These are phyloP conservation scores for Criorhina ranunculi DNA, from an alignment of 2,888 invertebrate genomes.

Conservation along the genomic window DNA sequence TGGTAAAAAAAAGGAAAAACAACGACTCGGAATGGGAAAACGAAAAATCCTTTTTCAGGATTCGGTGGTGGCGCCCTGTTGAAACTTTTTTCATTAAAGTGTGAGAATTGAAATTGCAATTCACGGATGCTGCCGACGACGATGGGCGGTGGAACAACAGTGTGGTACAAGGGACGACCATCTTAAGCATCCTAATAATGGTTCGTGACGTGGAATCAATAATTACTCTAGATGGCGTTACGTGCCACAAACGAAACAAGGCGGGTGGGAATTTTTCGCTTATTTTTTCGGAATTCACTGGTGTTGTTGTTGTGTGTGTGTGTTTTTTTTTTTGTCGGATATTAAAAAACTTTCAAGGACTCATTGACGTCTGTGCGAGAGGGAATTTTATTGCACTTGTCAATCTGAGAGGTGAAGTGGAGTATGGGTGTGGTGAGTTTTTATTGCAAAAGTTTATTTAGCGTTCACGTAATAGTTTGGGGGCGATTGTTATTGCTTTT, in stretches of 20 bases:
- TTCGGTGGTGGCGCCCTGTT: conserved; percentile 43
- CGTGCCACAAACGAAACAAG: conserved; percentile 41
- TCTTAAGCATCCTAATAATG: conserved; percentile 69
- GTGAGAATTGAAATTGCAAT: conserved; percentile 70
- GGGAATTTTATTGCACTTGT: conserved; percentile 68
- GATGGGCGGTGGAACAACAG: background rate
- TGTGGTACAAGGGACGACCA: background rate
- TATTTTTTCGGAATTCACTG: background rate
- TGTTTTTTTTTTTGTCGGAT: conserved; percentile 49
- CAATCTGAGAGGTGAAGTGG: conserved; percentile 37
- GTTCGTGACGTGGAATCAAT: conserved; percentile 73
- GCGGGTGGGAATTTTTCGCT: conserved; percentile 1
- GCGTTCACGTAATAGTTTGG: conserved; percentile 34
- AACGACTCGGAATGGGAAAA: conserved; percentile 31
- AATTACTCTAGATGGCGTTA: conserved; percentile 73
- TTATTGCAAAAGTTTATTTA: conserved; percentile 71
- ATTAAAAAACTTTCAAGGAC: conserved; percentile 75
- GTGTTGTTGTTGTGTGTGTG: background rate
- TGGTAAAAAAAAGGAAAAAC: conserved; percentile 16
- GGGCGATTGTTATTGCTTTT: conserved; percentile 36
- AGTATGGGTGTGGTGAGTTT: conserved; percentile 37
- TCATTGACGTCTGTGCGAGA: conserved; percentile 60
- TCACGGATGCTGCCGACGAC: conserved; percentile 30
- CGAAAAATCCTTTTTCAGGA: conserved; percentile 45
- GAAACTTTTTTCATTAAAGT: conserved; percentile 76